Conservation (phyloP, 2,113 vertebrate genomes). For the Bolborhynchus lineola region DNA sequence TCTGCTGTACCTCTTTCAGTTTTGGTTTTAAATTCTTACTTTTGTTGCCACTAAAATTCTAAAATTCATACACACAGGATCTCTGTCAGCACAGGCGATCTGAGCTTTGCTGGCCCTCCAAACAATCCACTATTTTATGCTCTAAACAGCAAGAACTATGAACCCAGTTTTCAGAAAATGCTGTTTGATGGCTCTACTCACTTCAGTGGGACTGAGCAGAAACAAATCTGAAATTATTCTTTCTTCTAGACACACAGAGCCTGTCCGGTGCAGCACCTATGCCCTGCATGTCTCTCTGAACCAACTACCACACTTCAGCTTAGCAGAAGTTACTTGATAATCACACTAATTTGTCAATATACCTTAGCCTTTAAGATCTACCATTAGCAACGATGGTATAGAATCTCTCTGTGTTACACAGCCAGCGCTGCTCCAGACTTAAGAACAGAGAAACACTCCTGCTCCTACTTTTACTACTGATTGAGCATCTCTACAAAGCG, state of each 20-base stretch:
- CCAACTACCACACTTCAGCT: background rate
- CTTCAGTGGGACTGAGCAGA: background rate
- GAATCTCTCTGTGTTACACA: background rate
- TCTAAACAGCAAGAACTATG: background rate
- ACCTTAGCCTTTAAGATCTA: background rate
- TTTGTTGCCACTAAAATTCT: background rate
- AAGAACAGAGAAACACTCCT: background rate
- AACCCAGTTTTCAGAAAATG: background rate
- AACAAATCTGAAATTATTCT: background rate
- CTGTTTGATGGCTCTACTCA: background rate
- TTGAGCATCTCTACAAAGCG: background rate
- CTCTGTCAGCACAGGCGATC: background rate
- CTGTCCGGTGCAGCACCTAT: background rate
- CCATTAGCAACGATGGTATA: accelerated
- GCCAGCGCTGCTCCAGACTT: background rate
- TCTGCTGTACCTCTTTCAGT: background rate
- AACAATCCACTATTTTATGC: background rate
- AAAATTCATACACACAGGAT: background rate
- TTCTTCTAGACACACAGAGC: background rate
- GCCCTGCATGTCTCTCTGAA: background rate
- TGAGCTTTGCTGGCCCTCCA: background rate
- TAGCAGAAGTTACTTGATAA: background rate
- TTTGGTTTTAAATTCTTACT: background rate
- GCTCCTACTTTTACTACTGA: background rate
- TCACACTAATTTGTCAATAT: background rate